A percentile compares a stretch with the other conserved stretches of the same genome.
Conservation (phyloP, 2,113 vertebrate genomes). For the Pagrus major region DNA sequence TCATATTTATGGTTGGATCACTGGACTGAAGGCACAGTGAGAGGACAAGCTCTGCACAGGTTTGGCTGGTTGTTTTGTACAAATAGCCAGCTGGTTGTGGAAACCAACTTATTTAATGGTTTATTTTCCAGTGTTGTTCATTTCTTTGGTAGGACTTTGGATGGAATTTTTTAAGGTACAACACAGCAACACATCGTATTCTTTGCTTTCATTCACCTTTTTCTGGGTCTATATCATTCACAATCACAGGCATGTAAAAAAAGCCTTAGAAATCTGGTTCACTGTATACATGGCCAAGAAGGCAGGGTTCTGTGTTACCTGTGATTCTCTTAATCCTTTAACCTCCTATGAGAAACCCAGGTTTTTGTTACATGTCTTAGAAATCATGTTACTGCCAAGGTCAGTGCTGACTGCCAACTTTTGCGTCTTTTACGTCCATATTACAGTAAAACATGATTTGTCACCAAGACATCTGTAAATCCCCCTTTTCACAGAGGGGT, state of each 20-base stretch:
- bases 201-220: not conserved
- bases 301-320: conserved; percentile 1
- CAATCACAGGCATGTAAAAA: not conserved
- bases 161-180: not conserved
- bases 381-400: conserved; percentile 6
- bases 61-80: not conserved
- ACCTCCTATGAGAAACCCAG: conserved; percentile 9
- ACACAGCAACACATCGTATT: not conserved
- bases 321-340: not conserved
- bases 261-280: not conserved
- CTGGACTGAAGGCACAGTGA: not conserved
- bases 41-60: not conserved
- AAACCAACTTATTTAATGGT: not conserved
- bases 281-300: not conserved
- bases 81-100: not conserved
- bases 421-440: not conserved
- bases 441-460: conserved; percentile 29
- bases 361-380: not conserved
- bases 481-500: not conserved
- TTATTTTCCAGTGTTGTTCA: not conserved
- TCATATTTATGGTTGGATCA: not conserved
- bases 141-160: not conserved
- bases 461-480: conserved; percentile 24
- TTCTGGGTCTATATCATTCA: not conserved
- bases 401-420: conserved; percentile 1